Conservation (phyloP, 2,888 invertebrate genomes). For the Chalcis sispes region DNA sequence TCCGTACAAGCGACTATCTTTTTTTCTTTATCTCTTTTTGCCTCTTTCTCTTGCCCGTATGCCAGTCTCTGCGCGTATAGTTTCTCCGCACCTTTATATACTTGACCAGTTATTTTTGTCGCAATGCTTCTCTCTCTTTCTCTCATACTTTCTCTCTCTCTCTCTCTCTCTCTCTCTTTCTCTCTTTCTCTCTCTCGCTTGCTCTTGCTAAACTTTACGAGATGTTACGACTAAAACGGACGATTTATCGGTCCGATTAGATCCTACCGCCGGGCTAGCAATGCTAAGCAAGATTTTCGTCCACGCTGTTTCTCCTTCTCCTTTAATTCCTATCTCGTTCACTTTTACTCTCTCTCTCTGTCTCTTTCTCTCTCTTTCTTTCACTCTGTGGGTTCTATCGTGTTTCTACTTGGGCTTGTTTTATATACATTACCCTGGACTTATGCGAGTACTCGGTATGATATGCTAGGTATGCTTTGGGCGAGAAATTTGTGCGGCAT, state of each 20-base stretch:
- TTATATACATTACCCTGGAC: not conserved
- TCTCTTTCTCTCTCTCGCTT: conserved; percentile 31
- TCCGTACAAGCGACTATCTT: conserved; percentile 40
- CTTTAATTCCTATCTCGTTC: not conserved
- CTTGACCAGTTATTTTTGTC: no score
- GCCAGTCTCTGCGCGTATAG: conserved; percentile 18
- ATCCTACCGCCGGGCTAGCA: conserved; percentile 59
- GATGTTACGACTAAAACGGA: conserved; percentile 66
- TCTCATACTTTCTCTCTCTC: no score
- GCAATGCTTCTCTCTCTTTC: no score
- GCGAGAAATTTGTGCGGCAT: no score
- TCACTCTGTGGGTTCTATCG: not conserved
- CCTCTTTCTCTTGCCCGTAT: no score
- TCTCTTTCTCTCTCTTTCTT: conserved; percentile 16
- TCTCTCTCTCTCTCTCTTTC: conserved; percentile 67
- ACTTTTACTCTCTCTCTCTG: conserved; percentile 24
- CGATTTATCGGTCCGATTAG: conserved; percentile 68
- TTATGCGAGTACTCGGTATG: not conserved
- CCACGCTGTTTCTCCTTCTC: conserved; percentile 7
- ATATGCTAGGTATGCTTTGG: not conserved
- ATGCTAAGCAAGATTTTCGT: conserved; percentile 48
- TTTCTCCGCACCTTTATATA: conserved; percentile 58
- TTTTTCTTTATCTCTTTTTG: no score
- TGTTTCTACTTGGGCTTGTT: not conserved
- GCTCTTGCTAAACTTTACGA: conserved; percentile 64